Evolutionary conservation across 2,888 invertebrate genomes (phyloP).

Genomic region (Mycalesis mineus): DNA sequence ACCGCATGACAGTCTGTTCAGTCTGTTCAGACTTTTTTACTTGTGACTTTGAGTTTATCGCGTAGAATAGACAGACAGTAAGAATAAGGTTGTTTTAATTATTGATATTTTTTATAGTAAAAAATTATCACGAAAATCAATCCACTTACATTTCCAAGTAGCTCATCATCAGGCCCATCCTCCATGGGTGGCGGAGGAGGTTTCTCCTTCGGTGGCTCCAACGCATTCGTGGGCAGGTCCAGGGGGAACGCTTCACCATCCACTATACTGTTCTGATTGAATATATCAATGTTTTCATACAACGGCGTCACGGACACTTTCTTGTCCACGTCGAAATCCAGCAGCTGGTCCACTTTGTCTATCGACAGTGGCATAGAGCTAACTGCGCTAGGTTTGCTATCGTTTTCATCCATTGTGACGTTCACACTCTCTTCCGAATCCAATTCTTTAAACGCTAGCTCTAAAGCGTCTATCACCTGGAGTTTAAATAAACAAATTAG

Average conservation of each 20-base stretch:
- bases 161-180: constrained; percentile 59
- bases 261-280: constrained; percentile 61
- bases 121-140: too few species aligned
- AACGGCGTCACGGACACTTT: constrained; percentile 74
- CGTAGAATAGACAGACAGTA: too few species aligned
- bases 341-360: constrained; percentile 38
- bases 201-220: constrained; percentile 90
- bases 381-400: constrained; percentile 33
- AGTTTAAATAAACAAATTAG: constrained; percentile 28
- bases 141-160: constrained; percentile 66
- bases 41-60: too few species aligned
- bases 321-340: constrained; percentile 47
- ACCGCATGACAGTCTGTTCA: too few species aligned
- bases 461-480: constrained; percentile 81
- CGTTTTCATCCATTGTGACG: constrained; percentile 62
- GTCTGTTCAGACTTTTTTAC: too few species aligned
- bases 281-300: constrained; percentile 80
- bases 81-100: too few species aligned
- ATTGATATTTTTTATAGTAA: too few species aligned
- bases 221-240: constrained; percentile 76
- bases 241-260: constrained; percentile 68
- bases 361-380: constrained; percentile 35
- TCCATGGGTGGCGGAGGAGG: constrained; percentile 89
- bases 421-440: constrained; percentile 70
- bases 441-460: constrained; percentile 80